A percentile compares a stretch with the other conserved stretches of the same genome.
These are phyloP conservation scores for Etia nguti DNA, from an alignment of 2,113 vertebrate species.

Conservation along the genomic window DNA sequence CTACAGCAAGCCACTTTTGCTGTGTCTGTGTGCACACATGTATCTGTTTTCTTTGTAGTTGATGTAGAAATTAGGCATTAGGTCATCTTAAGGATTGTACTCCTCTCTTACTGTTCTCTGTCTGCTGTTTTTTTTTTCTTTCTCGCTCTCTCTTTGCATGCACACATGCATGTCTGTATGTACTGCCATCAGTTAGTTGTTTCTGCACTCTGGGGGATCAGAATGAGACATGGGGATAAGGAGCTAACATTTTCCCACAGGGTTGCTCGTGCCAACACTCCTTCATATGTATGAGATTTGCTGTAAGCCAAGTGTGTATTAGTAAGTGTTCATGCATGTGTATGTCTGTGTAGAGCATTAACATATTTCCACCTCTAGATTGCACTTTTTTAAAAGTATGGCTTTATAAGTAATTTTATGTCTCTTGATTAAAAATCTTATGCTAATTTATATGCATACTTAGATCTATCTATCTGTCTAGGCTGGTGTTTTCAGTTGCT, in stretches of 20 bases:
- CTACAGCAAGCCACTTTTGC: neutral
- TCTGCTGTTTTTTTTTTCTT: neutral
- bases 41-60: neutral
- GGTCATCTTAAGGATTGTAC: neutral
- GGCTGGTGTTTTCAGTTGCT: neutral
- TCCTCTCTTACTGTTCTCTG: neutral
- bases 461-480: neutral
- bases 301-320: neutral
- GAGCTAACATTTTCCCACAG: slow-evolving; percentile 12
- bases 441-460: neutral
- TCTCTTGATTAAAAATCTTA: neutral
- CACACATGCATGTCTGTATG: neutral
- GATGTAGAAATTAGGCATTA: slow-evolving; percentile 6
- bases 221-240: slow-evolving; percentile 14
- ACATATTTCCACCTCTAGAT: neutral
- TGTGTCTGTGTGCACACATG: neutral
- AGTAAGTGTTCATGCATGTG: neutral
- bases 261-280: neutral
- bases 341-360: neutral
- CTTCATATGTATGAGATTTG: slow-evolving; percentile 26
- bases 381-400: neutral
- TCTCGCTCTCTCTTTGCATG: neutral
- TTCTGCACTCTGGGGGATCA: slow-evolving; percentile 4
- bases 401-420: neutral
- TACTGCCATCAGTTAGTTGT: neutral